Evolutionary conservation across 1,140 invertebrate species (phyloP).

Genomic region (Philaenus spumarius): DNA sequence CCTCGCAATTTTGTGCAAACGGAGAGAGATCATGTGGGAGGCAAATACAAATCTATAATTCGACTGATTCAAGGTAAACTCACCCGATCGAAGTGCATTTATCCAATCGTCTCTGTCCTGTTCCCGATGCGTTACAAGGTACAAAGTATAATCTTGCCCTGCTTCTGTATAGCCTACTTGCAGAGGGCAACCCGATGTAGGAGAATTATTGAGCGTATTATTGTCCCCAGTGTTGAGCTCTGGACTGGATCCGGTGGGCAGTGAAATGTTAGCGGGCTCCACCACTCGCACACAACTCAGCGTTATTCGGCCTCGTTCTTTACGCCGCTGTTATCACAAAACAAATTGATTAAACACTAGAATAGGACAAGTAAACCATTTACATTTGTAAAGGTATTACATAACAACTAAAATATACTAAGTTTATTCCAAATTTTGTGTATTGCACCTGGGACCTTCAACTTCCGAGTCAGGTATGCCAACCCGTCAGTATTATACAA

Average conservation of each 20-base stretch:
- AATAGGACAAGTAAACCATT: too few relatives aligned
- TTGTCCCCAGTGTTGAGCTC: not conserved
- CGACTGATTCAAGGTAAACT: too few relatives aligned
- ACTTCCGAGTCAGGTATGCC: too few relatives aligned
- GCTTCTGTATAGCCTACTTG: constrained; percentile 69
- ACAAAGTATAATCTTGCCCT: constrained; percentile 65
- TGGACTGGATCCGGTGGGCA: not conserved
- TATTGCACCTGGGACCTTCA: too few relatives aligned
- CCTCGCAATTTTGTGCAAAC: too few relatives aligned
- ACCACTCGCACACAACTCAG: constrained; percentile 65
- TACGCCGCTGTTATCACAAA: constrained; percentile 54
- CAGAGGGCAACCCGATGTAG: not conserved
- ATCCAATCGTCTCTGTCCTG: constrained; percentile 71
- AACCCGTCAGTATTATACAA: too few relatives aligned
- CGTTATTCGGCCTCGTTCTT: constrained; percentile 70
- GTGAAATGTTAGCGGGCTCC: constrained; percentile 50
- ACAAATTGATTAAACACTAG: too few relatives aligned
- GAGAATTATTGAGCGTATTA: not conserved
- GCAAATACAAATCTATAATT: too few relatives aligned
- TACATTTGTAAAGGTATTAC: too few relatives aligned
- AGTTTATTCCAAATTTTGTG: too few relatives aligned
- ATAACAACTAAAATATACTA: too few relatives aligned
- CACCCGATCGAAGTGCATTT: constrained; percentile 64
- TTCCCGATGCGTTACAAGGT: constrained; percentile 62
- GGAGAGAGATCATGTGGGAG: too few relatives aligned